Evolutionary conservation across 2,888 invertebrate genomes (phyloP), one percentile per base, ranked within the genome.

Genomic region (Scrobipalpa atriplicella): DNA sequence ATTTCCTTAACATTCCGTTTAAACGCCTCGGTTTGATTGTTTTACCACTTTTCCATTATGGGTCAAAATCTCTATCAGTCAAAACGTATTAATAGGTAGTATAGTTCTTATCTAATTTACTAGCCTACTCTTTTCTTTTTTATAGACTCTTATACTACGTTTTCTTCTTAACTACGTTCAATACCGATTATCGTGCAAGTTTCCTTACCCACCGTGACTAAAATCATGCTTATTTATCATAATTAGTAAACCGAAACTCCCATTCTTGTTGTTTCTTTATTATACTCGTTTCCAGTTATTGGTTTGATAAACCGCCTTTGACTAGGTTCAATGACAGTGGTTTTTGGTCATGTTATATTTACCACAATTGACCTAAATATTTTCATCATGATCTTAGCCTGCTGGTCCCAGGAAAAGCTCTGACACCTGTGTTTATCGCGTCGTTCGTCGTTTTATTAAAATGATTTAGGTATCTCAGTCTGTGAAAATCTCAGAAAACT

Each of bases 161-260:
- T 29, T 29, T 16, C 7, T 47, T 16, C 47, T 47, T 47, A n/a
- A 19, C 16, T 18, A 52, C 52, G 11, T 19, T 19, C 18, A 19
- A 21, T 18, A 19, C 52, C 10, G 18, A 52, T 19, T 10, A 19
- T 52, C 11, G 18, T 19, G 16, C 18, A 18, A 19, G 18, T 52
- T 52, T 21, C 52, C 18, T 52, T 11, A 10, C 52, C 18, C 19
- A 7, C 54, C 54, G 54, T 56, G 54, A 56, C 54, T 56, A 56
- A 56, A 56, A 10, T 56, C 29, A 21, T 21, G 16, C 47, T 47
- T 47, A 56, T 56, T 56, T 29, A 13, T 56, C 54, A 21, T 56
- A 56, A 56, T 56, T 56, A 56, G 54, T 21, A 21, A 21, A 56
- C 54, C 21, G 54, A 56, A 56, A 56, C 21, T 13, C 19, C 13